phyloP scores from a whole-genome alignment of 2,888 invertebrate species.

The Thysanoteuthis rhombus region DNA sequence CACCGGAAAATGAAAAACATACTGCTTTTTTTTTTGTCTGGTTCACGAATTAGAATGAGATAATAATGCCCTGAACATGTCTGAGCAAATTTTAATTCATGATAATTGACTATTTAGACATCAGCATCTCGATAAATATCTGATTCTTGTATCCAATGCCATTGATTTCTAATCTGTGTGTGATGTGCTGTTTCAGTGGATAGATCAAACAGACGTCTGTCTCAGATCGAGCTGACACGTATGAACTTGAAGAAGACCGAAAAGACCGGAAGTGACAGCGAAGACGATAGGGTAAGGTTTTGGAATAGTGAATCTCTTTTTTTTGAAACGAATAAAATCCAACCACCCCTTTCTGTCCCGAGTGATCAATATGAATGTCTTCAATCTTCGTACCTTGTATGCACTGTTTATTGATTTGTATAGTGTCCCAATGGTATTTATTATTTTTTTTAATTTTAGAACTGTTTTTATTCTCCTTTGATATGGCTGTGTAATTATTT shows the following conservation, averaged over 20 bases:
- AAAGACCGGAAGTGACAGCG: conserved; percentile 53
- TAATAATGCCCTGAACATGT: no score
- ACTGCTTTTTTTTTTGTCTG: no score
- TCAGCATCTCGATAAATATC: background rate
- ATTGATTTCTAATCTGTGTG: background rate
- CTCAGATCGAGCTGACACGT: conserved; percentile 63
- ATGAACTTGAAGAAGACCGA: conserved; percentile 59
- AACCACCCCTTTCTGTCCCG: background rate
- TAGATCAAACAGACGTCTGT: conserved; percentile 66
- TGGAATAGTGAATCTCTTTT: background rate
- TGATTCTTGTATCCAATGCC: background rate
- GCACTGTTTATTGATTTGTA: background rate
- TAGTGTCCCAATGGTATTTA: background rate
- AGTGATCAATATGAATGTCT: background rate
- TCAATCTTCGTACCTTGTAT: background rate
- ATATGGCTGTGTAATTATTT: no score
- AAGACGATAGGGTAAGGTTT: conserved; percentile 55
- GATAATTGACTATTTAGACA: no score
- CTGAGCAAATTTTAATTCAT: no score
- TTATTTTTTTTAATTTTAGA: background rate
- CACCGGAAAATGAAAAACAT: no score
- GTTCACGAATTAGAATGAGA: no score
- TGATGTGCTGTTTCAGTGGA: conserved; percentile 48
- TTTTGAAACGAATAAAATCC: background rate
- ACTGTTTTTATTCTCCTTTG: no score